Evolutionary conservation across 1,140 invertebrate genomes (phyloP).

Genomic region (Pogonus chalceus): DNA sequence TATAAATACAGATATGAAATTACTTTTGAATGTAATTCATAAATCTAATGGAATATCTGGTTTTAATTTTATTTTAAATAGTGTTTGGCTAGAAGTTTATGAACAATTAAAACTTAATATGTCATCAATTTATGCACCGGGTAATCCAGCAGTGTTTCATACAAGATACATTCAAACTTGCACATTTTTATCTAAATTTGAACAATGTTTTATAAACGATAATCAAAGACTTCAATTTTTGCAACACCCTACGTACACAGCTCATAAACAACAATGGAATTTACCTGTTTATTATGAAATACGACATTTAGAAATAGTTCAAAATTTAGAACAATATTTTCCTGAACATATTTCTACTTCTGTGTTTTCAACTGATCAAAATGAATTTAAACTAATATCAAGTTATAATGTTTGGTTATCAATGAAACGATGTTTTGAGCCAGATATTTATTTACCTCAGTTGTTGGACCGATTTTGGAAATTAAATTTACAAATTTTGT

Average conservation of each 20-base stretch:
- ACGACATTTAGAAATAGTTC: conserved; percentile 77
- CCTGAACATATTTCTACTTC: conserved; percentile 10
- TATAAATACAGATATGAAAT: conserved; percentile 51
- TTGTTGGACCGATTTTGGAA: conserved; percentile 80
- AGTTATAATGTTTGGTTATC: conserved; percentile 46
- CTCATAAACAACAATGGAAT: conserved; percentile 80
- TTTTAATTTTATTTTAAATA: conserved; percentile 75
- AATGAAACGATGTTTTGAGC: conserved; percentile 58
- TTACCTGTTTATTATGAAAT: conserved; percentile 89
- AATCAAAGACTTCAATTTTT: conserved; percentile 41
- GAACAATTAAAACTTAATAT: conserved; percentile 62
- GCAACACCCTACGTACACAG: conserved; percentile 50
- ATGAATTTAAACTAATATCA: conserved; percentile 40
- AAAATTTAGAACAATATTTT: conserved; percentile 35
- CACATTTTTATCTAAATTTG: conserved; percentile 64
- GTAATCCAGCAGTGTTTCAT: conserved; percentile 77
- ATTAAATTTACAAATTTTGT: conserved; percentile 68
- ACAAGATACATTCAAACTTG: conserved; percentile 67
- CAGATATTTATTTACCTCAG: conserved; percentile 61
- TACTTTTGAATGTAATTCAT: conserved; percentile 47
- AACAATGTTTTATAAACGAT: conserved; percentile 49
- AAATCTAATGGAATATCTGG: conserved; percentile 56
- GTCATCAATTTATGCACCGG: conserved; percentile 74
- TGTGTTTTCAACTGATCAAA: conserved; percentile 1
- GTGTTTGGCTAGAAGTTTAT: conserved; percentile 76